Evolutionary conservation across 2,797 vertebrate species (phyloP).

Genomic region (Lagodon rhomboides): DNA sequence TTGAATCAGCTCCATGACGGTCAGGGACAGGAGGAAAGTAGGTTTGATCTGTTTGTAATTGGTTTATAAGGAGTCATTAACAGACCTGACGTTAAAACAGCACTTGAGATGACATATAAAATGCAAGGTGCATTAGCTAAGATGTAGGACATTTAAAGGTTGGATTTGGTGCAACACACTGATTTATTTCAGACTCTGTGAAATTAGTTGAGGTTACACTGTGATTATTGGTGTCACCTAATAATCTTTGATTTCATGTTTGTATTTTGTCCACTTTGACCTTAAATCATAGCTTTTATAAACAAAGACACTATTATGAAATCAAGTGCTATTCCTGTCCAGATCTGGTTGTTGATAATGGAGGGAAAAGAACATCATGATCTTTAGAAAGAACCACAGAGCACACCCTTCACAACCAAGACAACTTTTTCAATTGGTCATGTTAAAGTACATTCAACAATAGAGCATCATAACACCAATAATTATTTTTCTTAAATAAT

Average conservation of each 20-base stretch:
- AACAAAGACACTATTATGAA: slow-evolving; percentile 42
- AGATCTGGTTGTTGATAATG: slow-evolving; percentile 68
- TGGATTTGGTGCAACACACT: neutral
- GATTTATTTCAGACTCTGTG: slow-evolving; percentile 1
- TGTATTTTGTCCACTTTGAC: slow-evolving; percentile 17
- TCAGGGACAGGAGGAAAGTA: slow-evolving; percentile 45
- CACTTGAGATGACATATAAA: slow-evolving; percentile 67
- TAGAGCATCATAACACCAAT: neutral
- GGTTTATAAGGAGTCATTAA: slow-evolving; percentile 60
- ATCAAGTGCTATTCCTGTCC: slow-evolving; percentile 79
- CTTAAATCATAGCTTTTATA: neutral
- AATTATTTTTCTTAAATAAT: neutral
- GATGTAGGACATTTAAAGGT: neutral
- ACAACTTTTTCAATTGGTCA: slow-evolving; percentile 24
- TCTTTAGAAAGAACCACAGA: slow-evolving; percentile 71
- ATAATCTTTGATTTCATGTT: neutral
- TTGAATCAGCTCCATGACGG: slow-evolving; percentile 29
- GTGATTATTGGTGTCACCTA: neutral
- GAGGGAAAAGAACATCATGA: slow-evolving; percentile 63
- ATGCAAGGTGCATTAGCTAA: slow-evolving; percentile 4
- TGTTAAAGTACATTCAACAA: slow-evolving; percentile 8
- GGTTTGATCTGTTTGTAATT: slow-evolving; percentile 69
- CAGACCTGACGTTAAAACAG: slow-evolving; percentile 76
- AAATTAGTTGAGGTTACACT: slow-evolving; percentile 8
- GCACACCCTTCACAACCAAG: slow-evolving; percentile 59